Percentiles rank a stretch among this genome's conserved stretches.
Conservation (phyloP, 2,797 vertebrate genomes). For the Hipposideros larvatus region DNA sequence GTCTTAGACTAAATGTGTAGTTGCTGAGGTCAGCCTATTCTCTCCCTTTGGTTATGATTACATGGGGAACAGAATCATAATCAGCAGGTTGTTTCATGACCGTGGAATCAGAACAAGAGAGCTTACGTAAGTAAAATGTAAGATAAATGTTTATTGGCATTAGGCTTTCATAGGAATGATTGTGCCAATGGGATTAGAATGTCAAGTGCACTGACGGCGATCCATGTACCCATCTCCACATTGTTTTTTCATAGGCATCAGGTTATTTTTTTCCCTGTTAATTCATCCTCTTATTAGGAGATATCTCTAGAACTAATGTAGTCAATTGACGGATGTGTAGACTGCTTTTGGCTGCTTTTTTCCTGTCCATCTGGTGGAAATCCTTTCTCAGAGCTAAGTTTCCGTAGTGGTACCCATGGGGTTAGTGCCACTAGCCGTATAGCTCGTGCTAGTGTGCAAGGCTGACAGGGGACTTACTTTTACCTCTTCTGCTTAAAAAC, state of each 20-base stretch:
- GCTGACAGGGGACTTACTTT: neutral
- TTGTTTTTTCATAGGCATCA: neutral
- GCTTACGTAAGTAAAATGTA: neutral
- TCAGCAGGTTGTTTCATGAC: neutral
- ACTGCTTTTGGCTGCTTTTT: neutral
- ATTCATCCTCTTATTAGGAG: neutral
- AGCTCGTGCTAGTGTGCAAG: neutral
- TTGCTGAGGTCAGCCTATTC: neutral
- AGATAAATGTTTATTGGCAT: neutral
- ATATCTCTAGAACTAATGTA: neutral
- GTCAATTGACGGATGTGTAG: neutral
- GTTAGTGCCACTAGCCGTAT: neutral
- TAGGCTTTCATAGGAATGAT: neutral
- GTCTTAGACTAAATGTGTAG: neutral
- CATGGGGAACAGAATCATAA: neutral
- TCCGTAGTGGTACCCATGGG: neutral
- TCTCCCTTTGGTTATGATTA: slow-evolving; percentile 34
- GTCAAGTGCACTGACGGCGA: neutral
- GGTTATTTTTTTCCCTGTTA: neutral
- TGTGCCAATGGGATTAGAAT: neutral
- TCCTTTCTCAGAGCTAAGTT: neutral
- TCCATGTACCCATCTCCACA: neutral
- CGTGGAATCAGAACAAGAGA: neutral
- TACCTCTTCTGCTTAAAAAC: neutral
- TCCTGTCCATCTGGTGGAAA: neutral